Percentiles rank a stretch among this genome's conserved stretches.
Evolutionary conservation across 2,888 invertebrate species (phyloP).

Genomic region (Agrochola circellaris): DNA sequence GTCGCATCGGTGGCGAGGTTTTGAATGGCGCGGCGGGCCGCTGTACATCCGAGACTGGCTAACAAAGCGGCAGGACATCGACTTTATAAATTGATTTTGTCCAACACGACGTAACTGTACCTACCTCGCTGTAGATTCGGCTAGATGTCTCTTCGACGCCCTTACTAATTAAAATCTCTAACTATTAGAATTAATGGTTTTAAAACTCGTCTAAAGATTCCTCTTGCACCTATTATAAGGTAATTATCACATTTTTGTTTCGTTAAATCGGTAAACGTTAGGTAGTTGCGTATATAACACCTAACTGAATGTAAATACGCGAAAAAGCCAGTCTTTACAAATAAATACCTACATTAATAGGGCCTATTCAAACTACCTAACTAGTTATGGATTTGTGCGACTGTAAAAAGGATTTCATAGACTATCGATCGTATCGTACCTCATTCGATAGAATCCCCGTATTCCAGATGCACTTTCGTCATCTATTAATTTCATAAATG

Average conservation of each 20-base stretch:
- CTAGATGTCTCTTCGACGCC: conserved; percentile 63
- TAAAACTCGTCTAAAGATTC: conserved; percentile 1
- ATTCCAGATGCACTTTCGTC: background rate
- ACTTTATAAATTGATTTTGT: conserved; percentile 89
- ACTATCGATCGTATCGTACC: background rate
- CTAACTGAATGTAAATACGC: background rate
- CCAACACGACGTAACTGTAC: conserved; percentile 86
- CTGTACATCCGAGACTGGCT: conserved; percentile 84
- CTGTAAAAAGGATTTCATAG: background rate
- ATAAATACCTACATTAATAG: background rate
- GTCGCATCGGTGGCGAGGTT: conserved; percentile 83
- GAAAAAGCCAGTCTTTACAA: background rate
- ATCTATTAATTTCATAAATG: too few relatives aligned
- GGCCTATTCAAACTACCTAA: background rate
- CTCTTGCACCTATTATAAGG: conserved; percentile 7
- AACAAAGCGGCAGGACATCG: conserved; percentile 87
- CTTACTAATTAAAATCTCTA: conserved; percentile 44
- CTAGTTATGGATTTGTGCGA: background rate
- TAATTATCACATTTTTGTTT: conserved; percentile 21
- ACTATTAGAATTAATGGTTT: conserved; percentile 27
- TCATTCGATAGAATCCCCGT: background rate
- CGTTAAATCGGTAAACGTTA: background rate
- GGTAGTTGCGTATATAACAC: conserved; percentile 8
- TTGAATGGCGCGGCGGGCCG: conserved; percentile 84
- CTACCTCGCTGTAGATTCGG: conserved; percentile 72